Evolutionary conservation across 2,113 vertebrate species (phyloP).

Genomic region (Sardina pilchardus): DNA sequence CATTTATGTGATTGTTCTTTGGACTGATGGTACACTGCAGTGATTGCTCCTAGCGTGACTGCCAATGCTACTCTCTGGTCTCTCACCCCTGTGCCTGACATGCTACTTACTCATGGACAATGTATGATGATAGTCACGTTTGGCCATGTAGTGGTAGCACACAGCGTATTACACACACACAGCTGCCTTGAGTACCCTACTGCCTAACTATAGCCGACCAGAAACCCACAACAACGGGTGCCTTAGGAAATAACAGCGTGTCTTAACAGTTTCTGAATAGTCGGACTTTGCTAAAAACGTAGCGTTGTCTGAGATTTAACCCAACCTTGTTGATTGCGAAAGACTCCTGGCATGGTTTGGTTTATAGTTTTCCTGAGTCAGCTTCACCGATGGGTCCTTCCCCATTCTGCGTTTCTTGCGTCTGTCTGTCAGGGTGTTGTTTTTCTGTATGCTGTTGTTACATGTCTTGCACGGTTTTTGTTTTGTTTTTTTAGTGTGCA

Average conservation of each 20-base stretch:
- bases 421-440: not conserved
- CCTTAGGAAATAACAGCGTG: not conserved
- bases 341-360: not conserved
- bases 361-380: not conserved
- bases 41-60: not conserved
- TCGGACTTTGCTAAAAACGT: not conserved
- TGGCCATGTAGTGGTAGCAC: not conserved
- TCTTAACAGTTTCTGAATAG: too few relatives aligned
- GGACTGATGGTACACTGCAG: not conserved
- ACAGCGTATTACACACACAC: not conserved
- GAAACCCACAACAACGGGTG: not conserved
- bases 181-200: not conserved
- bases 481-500: not conserved
- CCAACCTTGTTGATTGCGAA: not conserved
- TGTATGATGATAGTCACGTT: not conserved
- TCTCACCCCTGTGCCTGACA: not conserved
- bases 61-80: not conserved
- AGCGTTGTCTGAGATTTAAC: not conserved
- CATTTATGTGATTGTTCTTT: not conserved
- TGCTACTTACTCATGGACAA: not conserved
- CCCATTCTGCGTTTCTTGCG: slow-evolving; percentile 1
- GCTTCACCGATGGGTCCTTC: not conserved
- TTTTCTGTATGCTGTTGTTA: slow-evolving; percentile 8
- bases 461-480: not conserved
- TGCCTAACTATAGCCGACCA: not conserved